Evolutionary conservation across 2,113 vertebrate species (phyloP).

Genomic region (Oryzias celebensis): DNA sequence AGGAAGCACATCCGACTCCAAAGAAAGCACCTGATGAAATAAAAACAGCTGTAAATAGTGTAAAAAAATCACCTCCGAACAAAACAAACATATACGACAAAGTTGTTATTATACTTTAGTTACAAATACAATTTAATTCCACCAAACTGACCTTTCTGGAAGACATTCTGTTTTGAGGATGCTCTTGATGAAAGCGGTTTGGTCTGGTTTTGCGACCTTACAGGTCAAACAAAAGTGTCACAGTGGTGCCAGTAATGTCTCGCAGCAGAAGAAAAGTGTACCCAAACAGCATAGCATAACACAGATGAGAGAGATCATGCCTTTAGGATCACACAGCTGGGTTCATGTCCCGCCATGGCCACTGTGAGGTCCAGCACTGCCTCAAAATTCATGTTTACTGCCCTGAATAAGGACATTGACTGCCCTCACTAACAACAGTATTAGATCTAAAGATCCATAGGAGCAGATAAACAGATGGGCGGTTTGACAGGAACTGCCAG

Average conservation of each 20-base stretch:
- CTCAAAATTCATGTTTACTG: constrained; percentile 6
- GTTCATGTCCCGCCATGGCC: constrained; percentile 25
- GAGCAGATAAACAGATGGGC: constrained; percentile 1
- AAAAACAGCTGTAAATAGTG: not conserved
- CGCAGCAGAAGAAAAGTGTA: constrained; percentile 6
- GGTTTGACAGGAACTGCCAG: constrained; percentile 8
- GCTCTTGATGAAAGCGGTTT: constrained; percentile 14
- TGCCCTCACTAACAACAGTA: not conserved
- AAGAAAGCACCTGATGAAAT: constrained; percentile 85
- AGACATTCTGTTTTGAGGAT: constrained; percentile 17
- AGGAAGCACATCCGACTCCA: constrained; percentile 89
- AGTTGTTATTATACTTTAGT: no score
- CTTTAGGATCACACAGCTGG: constrained; percentile 14
- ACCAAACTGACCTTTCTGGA: constrained; percentile 22
- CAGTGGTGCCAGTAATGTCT: constrained; percentile 31
- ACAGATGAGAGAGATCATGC: constrained; percentile 8
- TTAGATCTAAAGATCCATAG: constrained; percentile 11
- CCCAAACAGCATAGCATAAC: not conserved
- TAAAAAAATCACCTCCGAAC: no score
- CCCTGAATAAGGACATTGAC: not conserved
- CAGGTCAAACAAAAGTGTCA: constrained; percentile 39
- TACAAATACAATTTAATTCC: no score
- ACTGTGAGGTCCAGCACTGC: not conserved
- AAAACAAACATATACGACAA: no score
- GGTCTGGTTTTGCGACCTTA: constrained; percentile 30